A percentile compares a stretch with the other conserved stretches of the same genome.
Conservation (phyloP, 2,797 vertebrate genomes). For the Aotus griseimembra region DNA sequence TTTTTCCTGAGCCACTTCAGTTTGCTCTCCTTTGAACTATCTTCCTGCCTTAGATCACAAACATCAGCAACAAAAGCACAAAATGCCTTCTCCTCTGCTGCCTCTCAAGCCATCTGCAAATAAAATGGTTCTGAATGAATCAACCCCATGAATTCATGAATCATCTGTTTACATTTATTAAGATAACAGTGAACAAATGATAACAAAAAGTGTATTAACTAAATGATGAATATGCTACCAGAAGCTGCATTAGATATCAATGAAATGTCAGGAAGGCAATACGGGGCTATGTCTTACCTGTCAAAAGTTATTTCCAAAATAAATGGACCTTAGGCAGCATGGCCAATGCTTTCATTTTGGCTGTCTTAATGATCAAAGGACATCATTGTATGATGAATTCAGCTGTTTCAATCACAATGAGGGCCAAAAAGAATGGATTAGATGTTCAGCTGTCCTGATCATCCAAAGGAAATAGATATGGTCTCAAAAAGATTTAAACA, state of each 20-base stretch:
- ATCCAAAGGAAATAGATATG: constrained; percentile 67
- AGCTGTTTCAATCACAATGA: constrained; percentile 71
- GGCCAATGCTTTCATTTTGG: constrained; percentile 68
- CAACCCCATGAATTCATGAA: constrained; percentile 33
- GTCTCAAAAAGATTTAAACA: not conserved
- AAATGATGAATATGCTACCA: constrained; percentile 67
- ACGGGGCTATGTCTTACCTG: constrained; percentile 59
- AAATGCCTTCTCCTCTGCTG: not conserved
- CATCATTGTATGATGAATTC: constrained; percentile 71
- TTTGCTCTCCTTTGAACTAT: not conserved
- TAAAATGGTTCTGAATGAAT: constrained; percentile 42
- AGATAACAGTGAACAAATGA: constrained; percentile 73
- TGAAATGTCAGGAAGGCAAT: constrained; percentile 49
- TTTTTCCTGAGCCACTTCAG: not conserved
- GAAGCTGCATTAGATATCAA: constrained; percentile 57
- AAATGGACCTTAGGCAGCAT: constrained; percentile 68
- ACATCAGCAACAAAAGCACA: not conserved
- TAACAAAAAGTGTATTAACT: constrained; percentile 57
- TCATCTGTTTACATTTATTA: constrained; percentile 71
- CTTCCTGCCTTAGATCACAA: not conserved
- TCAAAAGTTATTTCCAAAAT: constrained; percentile 78
- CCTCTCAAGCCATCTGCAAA: constrained; percentile 36
- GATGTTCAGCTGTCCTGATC: constrained; percentile 69
- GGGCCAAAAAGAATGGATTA: constrained; percentile 71
- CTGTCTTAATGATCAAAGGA: constrained; percentile 77